Evolutionary conservation across 2,797 vertebrate genomes (phyloP).

Genomic region (Tiaroga cobitis): DNA sequence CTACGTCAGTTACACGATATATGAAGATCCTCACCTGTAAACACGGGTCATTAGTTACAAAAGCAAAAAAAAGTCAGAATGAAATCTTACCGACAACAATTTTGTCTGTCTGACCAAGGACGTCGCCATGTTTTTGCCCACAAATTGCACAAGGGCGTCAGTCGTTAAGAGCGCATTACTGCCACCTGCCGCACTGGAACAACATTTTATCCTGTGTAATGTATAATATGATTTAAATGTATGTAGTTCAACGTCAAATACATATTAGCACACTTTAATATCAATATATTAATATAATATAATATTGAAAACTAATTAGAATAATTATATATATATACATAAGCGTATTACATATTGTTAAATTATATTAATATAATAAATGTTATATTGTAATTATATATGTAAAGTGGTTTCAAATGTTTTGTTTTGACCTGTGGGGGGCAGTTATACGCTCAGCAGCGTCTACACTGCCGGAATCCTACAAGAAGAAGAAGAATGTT

Average conservation of each 20-base stretch:
- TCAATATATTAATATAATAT: not conserved
- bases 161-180: not conserved
- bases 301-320: no score
- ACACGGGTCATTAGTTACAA: not conserved
- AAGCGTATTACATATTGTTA: not conserved
- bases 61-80: not conserved
- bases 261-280: not conserved
- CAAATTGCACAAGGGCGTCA: not conserved
- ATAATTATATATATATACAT: no score
- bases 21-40: not conserved
- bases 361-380: not conserved
- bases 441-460: no score
- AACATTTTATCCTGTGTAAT: not conserved
- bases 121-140: conserved; percentile 75
- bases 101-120: conserved; percentile 70
- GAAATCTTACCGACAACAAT: conserved; percentile 66
- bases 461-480: no score
- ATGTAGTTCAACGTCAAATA: not conserved
- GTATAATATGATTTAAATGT: not conserved
- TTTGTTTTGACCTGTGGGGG: conserved; percentile 11
- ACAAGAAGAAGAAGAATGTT: not conserved
- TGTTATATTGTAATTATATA: no score
- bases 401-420: not conserved
- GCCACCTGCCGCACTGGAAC: conserved; percentile 14
- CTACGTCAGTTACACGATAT: not conserved